Evolutionary conservation across 2,113 vertebrate genomes (phyloP).

Genomic region (Pangasianodon gigas): DNA sequence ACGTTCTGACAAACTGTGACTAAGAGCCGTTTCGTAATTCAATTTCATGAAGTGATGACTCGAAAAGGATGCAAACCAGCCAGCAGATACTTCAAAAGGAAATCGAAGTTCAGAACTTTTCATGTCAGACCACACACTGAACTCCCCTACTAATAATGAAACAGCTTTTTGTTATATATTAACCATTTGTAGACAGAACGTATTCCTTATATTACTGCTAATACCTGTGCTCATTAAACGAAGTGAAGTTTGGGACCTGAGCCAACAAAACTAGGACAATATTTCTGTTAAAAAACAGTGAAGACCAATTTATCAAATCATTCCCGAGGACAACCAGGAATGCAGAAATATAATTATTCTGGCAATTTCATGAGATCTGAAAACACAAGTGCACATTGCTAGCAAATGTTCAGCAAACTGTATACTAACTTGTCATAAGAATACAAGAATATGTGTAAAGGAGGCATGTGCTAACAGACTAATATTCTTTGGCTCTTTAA

Average conservation of each 20-base stretch:
- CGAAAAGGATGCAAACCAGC: constrained; percentile 3
- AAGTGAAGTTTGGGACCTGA: constrained; percentile 56
- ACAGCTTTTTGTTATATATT: constrained; percentile 54
- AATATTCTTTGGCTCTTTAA: not conserved
- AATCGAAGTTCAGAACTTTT: not conserved
- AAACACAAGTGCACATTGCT: no score
- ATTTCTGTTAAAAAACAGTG: not conserved
- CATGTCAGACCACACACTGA: not conserved
- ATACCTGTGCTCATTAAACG: constrained; percentile 56
- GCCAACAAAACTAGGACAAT: constrained; percentile 18
- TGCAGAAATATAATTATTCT: not conserved
- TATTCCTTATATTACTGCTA: constrained; percentile 38
- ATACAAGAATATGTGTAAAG: not conserved
- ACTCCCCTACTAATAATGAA: constrained; percentile 57
- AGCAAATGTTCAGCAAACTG: not conserved
- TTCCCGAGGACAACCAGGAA: not conserved
- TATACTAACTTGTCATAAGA: not conserved
- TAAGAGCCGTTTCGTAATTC: constrained; percentile 52
- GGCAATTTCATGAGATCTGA: not conserved
- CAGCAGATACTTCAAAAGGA: constrained; percentile 7
- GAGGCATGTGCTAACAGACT: no score
- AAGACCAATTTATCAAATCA: not conserved
- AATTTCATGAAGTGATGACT: constrained; percentile 46
- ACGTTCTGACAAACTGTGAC: constrained; percentile 55
- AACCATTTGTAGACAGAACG: constrained; percentile 26